These are phyloP conservation scores for Melanotaenia parkinsoni DNA, from an alignment of 2,797 vertebrate genomes.

Conservation along the genomic window DNA sequence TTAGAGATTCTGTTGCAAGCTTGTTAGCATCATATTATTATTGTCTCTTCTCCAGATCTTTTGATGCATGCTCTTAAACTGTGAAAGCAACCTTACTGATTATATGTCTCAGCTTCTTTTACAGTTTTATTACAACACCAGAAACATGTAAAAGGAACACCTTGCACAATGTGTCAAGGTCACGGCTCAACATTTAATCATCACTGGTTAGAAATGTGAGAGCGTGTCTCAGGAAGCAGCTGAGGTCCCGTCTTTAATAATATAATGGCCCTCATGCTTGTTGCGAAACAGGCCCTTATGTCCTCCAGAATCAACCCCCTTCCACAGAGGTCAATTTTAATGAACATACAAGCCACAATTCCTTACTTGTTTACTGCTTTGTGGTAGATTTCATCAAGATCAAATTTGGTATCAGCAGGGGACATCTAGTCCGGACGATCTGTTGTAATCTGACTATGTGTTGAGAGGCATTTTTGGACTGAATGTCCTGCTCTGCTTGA, in stretches of 20 bases:
- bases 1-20: background rate
- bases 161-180: constrained; percentile 66
- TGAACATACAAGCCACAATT: constrained; percentile 70
- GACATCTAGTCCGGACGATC: constrained; percentile 53
- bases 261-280: constrained; percentile 59
- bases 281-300: constrained; percentile 60
- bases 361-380: constrained; percentile 66
- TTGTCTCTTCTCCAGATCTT: background rate
- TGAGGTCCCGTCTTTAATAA: constrained; percentile 75
- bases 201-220: constrained; percentile 72
- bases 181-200: constrained; percentile 71
- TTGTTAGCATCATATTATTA: background rate
- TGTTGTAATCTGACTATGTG: constrained; percentile 71
- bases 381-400: constrained; percentile 79
- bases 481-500: constrained; percentile 27
- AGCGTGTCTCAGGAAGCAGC: constrained; percentile 66
- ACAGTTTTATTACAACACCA: constrained; percentile 16
- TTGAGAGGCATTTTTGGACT: constrained; percentile 59
- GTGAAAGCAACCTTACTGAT: background rate
- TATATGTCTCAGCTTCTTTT: constrained; percentile 27
- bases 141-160: constrained; percentile 20
- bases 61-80: constrained; percentile 26
- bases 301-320: constrained; percentile 41
- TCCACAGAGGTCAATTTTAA: constrained; percentile 80
- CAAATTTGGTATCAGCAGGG: constrained; percentile 74